These are phyloP conservation scores for Trachelus tabidus DNA, from an alignment of 2,888 invertebrate species.

Conservation along the genomic window DNA sequence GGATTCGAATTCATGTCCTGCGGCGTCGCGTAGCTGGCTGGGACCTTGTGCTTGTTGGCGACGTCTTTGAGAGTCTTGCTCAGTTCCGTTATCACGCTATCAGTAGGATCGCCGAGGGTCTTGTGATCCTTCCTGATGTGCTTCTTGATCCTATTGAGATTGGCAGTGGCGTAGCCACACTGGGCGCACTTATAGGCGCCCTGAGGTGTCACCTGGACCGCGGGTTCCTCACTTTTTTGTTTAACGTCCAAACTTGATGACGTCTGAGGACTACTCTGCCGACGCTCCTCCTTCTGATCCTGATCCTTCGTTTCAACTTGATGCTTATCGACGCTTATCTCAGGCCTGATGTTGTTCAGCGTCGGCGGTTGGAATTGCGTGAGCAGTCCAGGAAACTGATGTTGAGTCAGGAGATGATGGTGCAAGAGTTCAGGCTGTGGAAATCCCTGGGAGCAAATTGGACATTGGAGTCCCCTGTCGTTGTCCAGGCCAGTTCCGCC, in stretches of 20 bases:
- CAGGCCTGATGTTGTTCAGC: conserved; percentile 33
- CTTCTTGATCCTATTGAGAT: conserved; percentile 63
- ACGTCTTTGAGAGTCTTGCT: conserved; percentile 69
- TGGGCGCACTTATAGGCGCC: conserved; percentile 62
- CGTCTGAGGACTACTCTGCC: conserved; percentile 62
- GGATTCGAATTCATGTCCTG: conserved; percentile 65
- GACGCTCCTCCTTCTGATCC: conserved; percentile 63
- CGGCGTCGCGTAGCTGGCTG: conserved; percentile 76
- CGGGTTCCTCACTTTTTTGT: conserved; percentile 67
- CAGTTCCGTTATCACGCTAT: conserved; percentile 66
- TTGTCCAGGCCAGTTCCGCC: conserved; percentile 52
- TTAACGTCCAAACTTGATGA: conserved; percentile 68
- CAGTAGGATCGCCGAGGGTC: conserved; percentile 56
- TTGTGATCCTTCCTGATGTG: conserved; percentile 68
- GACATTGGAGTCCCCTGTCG: conserved; percentile 68
- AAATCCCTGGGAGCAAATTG: conserved; percentile 72
- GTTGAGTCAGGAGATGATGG: conserved; percentile 74
- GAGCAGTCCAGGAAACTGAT: conserved; percentile 65
- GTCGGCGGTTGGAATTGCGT: conserved; percentile 52
- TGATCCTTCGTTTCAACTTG: conserved; percentile 46
- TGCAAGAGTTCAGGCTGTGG: conserved; percentile 71
- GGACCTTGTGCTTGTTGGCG: conserved; percentile 69
- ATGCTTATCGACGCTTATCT: conserved; percentile 41
- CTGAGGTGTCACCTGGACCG: conserved; percentile 64
- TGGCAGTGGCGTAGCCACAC: conserved; percentile 60